These are phyloP conservation scores for Maniola hyperantus DNA, from an alignment of 2,888 invertebrate species.

Conservation along the genomic window DNA sequence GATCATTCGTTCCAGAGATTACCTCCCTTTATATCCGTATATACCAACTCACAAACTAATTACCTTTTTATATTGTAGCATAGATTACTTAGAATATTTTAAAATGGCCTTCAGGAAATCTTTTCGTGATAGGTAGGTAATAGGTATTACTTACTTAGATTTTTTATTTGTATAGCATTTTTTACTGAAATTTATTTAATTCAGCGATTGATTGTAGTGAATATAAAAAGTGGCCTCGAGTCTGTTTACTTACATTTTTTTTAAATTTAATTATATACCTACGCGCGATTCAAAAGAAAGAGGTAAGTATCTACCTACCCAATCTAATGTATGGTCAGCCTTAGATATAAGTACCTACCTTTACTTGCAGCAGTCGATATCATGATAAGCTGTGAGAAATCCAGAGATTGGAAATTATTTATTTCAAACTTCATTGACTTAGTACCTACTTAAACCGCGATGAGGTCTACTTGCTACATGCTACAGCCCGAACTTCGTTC, in stretches of 20 bases:
- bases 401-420: not conserved
- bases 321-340: not conserved
- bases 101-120: too few species aligned
- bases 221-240: conserved; percentile 3
- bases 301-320: too few species aligned
- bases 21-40: too few species aligned
- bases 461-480: too few species aligned
- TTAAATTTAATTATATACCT: not conserved
- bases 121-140: too few species aligned
- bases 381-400: not conserved
- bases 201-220: not conserved
- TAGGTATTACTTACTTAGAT: too few species aligned
- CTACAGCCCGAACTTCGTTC: too few species aligned
- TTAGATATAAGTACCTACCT: not conserved
- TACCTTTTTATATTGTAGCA: too few species aligned
- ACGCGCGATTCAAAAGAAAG: not conserved
- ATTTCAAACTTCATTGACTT: not conserved
- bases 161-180: not conserved
- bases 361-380: not conserved
- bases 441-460: too few species aligned
- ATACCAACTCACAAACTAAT: too few species aligned
- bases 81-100: too few species aligned
- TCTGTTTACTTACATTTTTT: not conserved
- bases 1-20: too few species aligned
- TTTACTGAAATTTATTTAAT: not conserved